Base-by-base conservation (phyloP, 2,113 vertebrate species). In the Chaetura pelagica region DNA sequence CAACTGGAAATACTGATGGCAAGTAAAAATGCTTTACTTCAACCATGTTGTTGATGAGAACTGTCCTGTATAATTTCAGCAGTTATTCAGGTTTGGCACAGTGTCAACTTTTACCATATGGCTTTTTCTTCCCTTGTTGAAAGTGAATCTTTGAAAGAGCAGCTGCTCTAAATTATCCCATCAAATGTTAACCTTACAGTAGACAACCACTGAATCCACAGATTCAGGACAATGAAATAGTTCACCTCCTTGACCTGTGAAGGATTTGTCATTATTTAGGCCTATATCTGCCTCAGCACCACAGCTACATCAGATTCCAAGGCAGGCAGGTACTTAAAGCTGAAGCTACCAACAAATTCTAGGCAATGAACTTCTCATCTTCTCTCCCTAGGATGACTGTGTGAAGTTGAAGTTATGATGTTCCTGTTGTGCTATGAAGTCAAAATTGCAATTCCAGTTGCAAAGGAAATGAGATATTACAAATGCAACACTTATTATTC, bases 131-230 rank as follows among this genome's bases (percentile, higher is more conserved):
- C 86, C 90, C 76, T 79, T 92, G 69, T 48, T 94, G 92, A 97
- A 96, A 96, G 78, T 93, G 87, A 96, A 96, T 89, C 93, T 95
- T 93, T 64, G 82, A 95, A 95, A 96, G 91, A 96, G 74, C 79
- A 97, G 94, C 96, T 98, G 95, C 94, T 97, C 83, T 88, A 95
- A 97, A 93, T 97, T 93, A 97, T 63, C 95, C 86, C 52, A 94
- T 94, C 92, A 90, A 82, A 79, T 80, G 89, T 97, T 84, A 94
- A 94, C 92, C 64, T 97, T 89, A 40, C 72, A 57, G 95, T 81
- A 79, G 85, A 94, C 88, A 96, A 49, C 59, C 90, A 82, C 73
- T 95, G 94, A 97, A 95, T 93, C 93, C 73, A 73, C 49, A 91
- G 89, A 85, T 52, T 84, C 52, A 69, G 7, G 71, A 55, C 9